A percentile compares a stretch with the other conserved stretches of the same genome.
Conservation (phyloP, 2,113 vertebrate species). For the Sus scrofa region DNA sequence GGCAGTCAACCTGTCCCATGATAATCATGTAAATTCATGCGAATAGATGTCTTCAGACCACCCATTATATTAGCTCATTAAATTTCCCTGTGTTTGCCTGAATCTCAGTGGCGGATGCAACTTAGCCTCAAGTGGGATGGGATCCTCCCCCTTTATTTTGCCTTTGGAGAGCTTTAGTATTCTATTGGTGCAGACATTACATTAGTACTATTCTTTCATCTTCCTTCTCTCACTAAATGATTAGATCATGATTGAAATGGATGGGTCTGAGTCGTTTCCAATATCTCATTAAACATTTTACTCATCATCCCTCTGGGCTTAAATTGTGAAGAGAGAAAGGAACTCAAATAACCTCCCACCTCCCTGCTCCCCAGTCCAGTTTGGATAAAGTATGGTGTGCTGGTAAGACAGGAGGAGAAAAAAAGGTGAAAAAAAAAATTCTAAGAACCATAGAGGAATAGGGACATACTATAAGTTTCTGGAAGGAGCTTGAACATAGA, state of each 20-base stretch:
- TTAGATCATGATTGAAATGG: constrained; percentile 43
- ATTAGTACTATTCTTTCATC: constrained; percentile 34
- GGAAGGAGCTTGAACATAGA: too few relatives aligned
- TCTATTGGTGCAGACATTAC: background rate
- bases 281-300: constrained; percentile 72
- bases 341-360: constrained; percentile 58
- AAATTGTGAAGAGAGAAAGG: constrained; percentile 47
- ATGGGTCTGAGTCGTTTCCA: constrained; percentile 59
- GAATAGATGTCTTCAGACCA: background rate
- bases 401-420: too few relatives aligned
- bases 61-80: constrained; percentile 10
- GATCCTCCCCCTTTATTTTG: background rate
- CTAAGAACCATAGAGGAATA: too few relatives aligned
- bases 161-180: background rate
- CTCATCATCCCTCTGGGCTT: constrained; percentile 61
- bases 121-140: background rate
- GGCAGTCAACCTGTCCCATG: background rate
- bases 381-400: too few relatives aligned
- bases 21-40: background rate
- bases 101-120: constrained; percentile 1
- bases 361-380: background rate
- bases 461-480: too few relatives aligned
- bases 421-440: too few relatives aligned
- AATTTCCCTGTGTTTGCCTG: background rate
- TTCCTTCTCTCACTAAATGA: constrained; percentile 43